Evolutionary conservation across 2,888 invertebrate genomes (phyloP).

Genomic region (Brenthis ino): DNA sequence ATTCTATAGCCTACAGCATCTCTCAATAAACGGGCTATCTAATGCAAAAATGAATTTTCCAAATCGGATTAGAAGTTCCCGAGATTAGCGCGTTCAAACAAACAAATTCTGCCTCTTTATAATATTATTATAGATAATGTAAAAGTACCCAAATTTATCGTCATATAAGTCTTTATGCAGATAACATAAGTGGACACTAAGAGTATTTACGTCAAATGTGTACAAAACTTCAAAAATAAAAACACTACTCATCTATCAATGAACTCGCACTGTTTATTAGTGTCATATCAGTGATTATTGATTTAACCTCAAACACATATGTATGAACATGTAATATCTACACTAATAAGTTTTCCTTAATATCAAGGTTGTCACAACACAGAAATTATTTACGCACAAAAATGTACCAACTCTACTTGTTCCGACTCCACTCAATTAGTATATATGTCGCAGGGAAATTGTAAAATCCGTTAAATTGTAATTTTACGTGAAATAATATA

Average conservation of each 20-base stretch:
- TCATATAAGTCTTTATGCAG: slow-evolving; percentile 20
- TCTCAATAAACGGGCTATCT: no score
- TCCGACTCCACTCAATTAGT: no score
- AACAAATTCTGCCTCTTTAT: background rate
- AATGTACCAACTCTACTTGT: background rate
- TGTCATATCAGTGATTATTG: slow-evolving; percentile 11
- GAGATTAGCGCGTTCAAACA: background rate
- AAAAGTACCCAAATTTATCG: slow-evolving; percentile 12
- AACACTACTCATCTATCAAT: slow-evolving; percentile 27
- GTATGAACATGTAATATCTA: background rate
- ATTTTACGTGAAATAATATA: no score
- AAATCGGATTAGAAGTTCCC: no score
- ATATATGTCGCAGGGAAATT: no score
- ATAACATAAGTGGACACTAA: slow-evolving; percentile 21
- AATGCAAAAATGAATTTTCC: no score
- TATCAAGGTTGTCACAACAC: background rate
- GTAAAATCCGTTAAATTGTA: no score
- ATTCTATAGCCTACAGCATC: no score
- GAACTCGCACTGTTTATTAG: slow-evolving; percentile 32
- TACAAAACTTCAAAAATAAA: slow-evolving; percentile 30
- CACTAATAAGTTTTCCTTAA: slow-evolving; percentile 1
- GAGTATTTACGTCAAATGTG: slow-evolving; percentile 28
- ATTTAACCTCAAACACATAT: slow-evolving; percentile 5
- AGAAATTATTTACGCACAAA: background rate
- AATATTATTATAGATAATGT: slow-evolving; percentile 5